Base-by-base conservation (phyloP, 2,797 vertebrate genomes). In the Hemibagrus guttatus region DNA sequence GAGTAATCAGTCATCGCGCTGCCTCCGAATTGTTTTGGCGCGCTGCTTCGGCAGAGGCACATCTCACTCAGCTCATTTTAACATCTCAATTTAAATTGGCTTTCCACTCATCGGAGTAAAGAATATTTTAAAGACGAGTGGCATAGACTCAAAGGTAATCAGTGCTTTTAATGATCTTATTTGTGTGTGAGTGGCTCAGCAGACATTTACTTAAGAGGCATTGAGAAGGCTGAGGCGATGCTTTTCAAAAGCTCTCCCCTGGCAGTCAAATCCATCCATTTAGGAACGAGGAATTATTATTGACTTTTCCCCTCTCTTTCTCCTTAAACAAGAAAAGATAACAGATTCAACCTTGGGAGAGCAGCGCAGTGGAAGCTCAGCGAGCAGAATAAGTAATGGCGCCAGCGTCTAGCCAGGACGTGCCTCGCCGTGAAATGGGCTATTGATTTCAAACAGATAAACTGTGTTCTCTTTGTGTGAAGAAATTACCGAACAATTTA, bases 121-220 rank as follows among this genome's bases (percentile, higher is more conserved):
- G 89, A 88, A 91, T 91, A 91, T 91, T 91, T 88, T 88, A 89
- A 89, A 91, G 90, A 87, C 88, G 89, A 91, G 90, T 89, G 90
- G 89, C 84, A 87, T 87, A 86, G 90, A 87, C 90, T 89, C 90
- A 87, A 89, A 89, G 90, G 90, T 91, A 91, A 91, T 91, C 90
- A 91, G 90, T 87, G 90, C 89, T 91, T 91, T 91, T 91, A 91
- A 91, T 91, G 90, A 91, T 91, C 90, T 89, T 91, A 89, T 91
- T 91, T 91, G 89, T 91, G 90, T 88, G 88, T 83, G 90, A 91
- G 90, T 91, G 90, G 87, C 86, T 91, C 87, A 87, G 90, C 87
- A 91, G 90, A 89, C 90, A 89, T 91, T 88, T 91, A 87, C 88
- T 91, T 91, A 89, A 90, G 88, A 90, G 89, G 88, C 88, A 88